Evolutionary conservation across 2,113 vertebrate species (phyloP).

Genomic region (Cinclus cinclus): DNA sequence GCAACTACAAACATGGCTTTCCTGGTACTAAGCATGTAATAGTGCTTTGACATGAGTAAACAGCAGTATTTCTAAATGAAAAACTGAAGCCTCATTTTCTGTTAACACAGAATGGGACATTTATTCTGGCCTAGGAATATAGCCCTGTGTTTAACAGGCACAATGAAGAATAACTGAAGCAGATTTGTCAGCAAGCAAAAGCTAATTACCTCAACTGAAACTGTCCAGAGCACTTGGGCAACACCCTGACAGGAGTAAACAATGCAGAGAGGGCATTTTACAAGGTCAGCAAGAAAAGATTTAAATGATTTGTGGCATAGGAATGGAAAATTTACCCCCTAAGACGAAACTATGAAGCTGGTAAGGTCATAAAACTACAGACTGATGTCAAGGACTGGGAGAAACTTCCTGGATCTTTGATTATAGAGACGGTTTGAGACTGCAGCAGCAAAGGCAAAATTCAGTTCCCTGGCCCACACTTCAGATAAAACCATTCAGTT

Average conservation of each 20-base stretch:
- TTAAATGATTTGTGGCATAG: slow-evolving; percentile 30
- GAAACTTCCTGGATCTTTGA: not conserved
- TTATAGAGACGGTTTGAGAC: not conserved
- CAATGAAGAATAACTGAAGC: not conserved
- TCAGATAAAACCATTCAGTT: not conserved
- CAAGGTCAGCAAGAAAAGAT: slow-evolving; percentile 52
- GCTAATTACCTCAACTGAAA: slow-evolving; percentile 18
- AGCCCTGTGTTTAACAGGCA: not conserved
- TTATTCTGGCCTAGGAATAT: not conserved
- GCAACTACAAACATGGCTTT: not conserved
- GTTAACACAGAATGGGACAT: not conserved
- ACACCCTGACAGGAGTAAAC: not conserved
- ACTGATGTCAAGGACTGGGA: slow-evolving; percentile 6
- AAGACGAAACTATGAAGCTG: not conserved
- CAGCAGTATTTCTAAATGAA: not conserved
- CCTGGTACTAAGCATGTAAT: not conserved
- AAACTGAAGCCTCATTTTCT: not conserved
- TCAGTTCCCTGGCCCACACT: not conserved
- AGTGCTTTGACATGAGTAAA: not conserved
- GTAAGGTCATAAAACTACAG: slow-evolving; percentile 20
- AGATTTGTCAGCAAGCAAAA: slow-evolving; percentile 10
- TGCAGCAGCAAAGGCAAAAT: not conserved
- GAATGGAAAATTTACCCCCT: slow-evolving; percentile 30
- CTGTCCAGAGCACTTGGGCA: slow-evolving; percentile 35
- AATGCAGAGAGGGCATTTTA: slow-evolving; percentile 36